Base-by-base conservation (phyloP, 2,888 invertebrate genomes). In the Clanis bilineata region DNA sequence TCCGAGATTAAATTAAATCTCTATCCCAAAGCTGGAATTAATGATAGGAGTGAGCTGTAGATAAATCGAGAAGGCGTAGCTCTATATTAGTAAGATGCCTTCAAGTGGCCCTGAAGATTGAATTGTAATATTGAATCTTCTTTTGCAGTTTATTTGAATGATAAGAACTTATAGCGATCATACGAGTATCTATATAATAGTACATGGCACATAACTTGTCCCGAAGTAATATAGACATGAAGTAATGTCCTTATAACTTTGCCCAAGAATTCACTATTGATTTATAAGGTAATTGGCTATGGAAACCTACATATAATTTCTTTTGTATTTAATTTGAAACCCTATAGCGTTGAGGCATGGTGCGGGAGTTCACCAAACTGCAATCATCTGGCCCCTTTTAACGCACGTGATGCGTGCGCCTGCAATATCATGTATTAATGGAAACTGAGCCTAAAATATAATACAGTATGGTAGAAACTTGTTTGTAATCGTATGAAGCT, bases 331-430 rank as follows among this genome's bases (percentile, higher is more conserved):
- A 32, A 23, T 71, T 77, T 67, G 68, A 72, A 79, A 75, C 75
- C 72, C 73, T 73, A 74, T 62, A 73, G 63, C 47, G 38, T 51
- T 65, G 79, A 80, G 79, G 84, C 83, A 83, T 82, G 73, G 78
- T 73, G 68, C 70, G 65, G 66, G 76, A 78, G 82, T 82, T 82
- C 82, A 83, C 81, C 79, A 83, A 82, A 85, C 85, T 88, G 84
- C 86, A 85, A 88, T 90, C 88, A 83, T 83, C 81, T 83, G 80
- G 79, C 83, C 83, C 88, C 86, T 76, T 51, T 51, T 74, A 74
- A 76, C 76, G 77, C 88, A 86, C 82, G 83, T 86, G 86, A 83
- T 82, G 77, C 74, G 79, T 80, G 77, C 77, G 81, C 78, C 77
- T 82, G 83, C 83, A 83, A 74, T 81, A 74, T 76, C 80, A 73